phyloP scores from a whole-genome alignment of 2,888 invertebrate species.

The Orthosia cruda region DNA sequence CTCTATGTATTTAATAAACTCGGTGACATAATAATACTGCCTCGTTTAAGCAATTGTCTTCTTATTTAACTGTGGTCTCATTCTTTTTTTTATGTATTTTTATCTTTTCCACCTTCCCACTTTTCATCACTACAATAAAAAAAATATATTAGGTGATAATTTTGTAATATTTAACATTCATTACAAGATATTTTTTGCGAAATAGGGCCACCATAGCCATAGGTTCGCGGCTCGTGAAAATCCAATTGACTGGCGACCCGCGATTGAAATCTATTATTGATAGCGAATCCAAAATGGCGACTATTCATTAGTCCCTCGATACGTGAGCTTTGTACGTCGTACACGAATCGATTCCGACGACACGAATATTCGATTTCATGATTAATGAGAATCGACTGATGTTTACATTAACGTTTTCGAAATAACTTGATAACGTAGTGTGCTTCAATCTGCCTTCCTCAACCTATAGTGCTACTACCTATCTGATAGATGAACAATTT shows the following conservation, averaged over 20 bases:
- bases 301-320: constrained; percentile 79
- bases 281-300: constrained; percentile 79
- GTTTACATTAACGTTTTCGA: constrained; percentile 61
- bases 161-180: constrained; percentile 37
- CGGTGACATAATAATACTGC: no score
- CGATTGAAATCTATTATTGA: constrained; percentile 83
- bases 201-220: constrained; percentile 63
- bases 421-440: constrained; percentile 44
- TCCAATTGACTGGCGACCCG: constrained; percentile 76
- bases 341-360: constrained; percentile 74
- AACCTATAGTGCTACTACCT: no score
- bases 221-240: constrained; percentile 70
- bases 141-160: constrained; percentile 20
- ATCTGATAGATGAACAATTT: no score
- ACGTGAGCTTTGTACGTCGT: constrained; percentile 75
- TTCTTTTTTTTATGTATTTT: no score
- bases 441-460: constrained; percentile 16
- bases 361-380: constrained; percentile 72
- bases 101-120: neutral
- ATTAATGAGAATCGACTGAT: constrained; percentile 69
- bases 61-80: no score
- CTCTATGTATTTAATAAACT: no score
- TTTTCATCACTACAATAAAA: neutral
- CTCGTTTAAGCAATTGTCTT: no score
- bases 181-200: constrained; percentile 50